Evolutionary conservation across 37 sponge, comb jelly and placozoan genomes (phyloP).

Genomic region (Haliclona indistincta): DNA sequence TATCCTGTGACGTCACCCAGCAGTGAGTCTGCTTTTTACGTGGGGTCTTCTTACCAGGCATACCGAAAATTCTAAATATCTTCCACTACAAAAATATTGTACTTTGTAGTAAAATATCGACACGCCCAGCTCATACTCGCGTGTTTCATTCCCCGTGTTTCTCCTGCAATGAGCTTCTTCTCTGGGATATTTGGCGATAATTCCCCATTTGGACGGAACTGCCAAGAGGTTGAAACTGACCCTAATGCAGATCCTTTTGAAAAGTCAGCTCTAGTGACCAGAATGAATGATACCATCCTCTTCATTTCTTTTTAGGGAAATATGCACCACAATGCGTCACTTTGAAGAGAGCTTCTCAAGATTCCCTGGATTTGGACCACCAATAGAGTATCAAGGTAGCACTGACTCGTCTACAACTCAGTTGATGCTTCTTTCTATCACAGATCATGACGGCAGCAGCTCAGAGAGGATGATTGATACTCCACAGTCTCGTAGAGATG

Average conservation of each 20-base stretch:
- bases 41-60: background rate
- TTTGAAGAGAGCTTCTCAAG: constrained; percentile 22
- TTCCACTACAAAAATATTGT: background rate
- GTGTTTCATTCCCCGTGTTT: too few relatives aligned
- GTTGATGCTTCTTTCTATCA: constrained; percentile 1
- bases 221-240: constrained; percentile 11
- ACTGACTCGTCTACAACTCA: background rate
- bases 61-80: background rate
- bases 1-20: background rate
- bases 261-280: constrained; percentile 4
- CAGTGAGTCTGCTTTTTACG: background rate
- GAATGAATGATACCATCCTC: background rate
- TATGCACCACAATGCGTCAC: constrained; percentile 9
- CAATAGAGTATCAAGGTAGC: background rate
- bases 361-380: too few relatives aligned
- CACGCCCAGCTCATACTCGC: too few relatives aligned
- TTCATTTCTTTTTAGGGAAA: constrained; percentile 8
- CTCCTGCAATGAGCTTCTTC: background rate
- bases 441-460: background rate
- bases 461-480: background rate
- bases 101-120: too few relatives aligned
- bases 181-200: background rate
- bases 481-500: background rate
- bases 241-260: constrained; percentile 34
- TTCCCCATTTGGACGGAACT: constrained; percentile 5